Evolutionary conservation across 2,888 invertebrate genomes (phyloP), one percentile per base, ranked within the genome.

Genomic region (Fragum fragum): DNA sequence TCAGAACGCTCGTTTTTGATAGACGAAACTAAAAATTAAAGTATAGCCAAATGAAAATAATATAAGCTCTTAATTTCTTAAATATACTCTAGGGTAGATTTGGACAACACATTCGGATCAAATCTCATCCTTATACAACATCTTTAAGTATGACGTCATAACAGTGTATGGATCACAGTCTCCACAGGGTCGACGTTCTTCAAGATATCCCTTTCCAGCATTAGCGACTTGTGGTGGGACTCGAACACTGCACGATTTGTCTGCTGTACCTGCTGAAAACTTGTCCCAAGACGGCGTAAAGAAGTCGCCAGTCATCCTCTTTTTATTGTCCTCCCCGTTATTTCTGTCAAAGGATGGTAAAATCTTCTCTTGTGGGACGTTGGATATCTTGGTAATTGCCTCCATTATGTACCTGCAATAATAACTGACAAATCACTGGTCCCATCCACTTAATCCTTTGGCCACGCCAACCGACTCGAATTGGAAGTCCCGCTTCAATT

Each of bases 161-260:
- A 57, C 55, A 14, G 66, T 52, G 26, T 77, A 77, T 6, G 77
- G 77, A 63, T 77, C 77, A 52, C 72, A 77, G 26, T 77, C 73
- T 11, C 66, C 36, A 7, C 32, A 29, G 0, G 77, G 77, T 23
- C 77, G 63, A 7, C 77, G 61, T 55, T 77, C 77, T 42, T 77
- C 77, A 7, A 77, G 18, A 29, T 77, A 77, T 28, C 77, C 77
- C 16, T 55, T 53, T 28, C 59, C 47, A 18, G 29, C 68, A 16
- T 55, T 29, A 7, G 32, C 26, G 3, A 77, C 77, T 11, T 53
- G 23, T 2, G 52, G 23, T 7, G 77, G 77, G n/a, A 77, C 55
- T 36, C 77, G 47, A 5, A 77, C 52, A 42, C 36, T 63, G n/a
- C 39, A 32, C n/a, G 66, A 26, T 29, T 77, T 77, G 47, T 73